Evolutionary conservation across 2,113 vertebrate genomes (phyloP), one percentile per base, ranked within the genome.

Genomic region (Varanus komodoensis): DNA sequence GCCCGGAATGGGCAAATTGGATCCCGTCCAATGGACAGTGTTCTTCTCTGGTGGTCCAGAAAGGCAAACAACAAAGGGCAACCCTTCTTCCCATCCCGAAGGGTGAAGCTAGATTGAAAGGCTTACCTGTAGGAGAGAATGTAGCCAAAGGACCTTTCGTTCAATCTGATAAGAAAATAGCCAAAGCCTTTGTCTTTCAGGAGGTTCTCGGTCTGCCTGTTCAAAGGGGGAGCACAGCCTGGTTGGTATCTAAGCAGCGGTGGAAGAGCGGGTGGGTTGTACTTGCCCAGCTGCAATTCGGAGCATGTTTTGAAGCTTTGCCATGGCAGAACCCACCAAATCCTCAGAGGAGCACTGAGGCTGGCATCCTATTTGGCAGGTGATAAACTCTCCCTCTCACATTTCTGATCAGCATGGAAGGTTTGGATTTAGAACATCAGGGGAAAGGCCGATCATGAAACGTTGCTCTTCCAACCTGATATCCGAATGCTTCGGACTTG

Each of bases 71-170:
- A 50, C 7, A 34, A 86, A 44, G 5, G 15, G 71, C 25, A 57
- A 14, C 54, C 17, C 9, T 44, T 52, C 52, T n/a, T 23, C 9
- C 34, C 52, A 84, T 23, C 27, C n/a, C 21, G 73, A n/a, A 38
- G 48, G 48, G 17, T n/a, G 81, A 57, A 54, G 29, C 6, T 32
- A 32, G 34, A 23, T 74, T 27, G 27, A 3, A 4, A 14, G 29
- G 94, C 98, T 97, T 95, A 98, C 98, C 94, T 98, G 82, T 98
- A 99, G 79, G 98, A 98, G 50, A 99, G 93, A 61, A 99, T 97
- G 93, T 98, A 99, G 91, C 98, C 97, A 0, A 97, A 96, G 6
- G 98, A 95, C 93, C 97, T 97, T 87, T 98, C 97, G 17, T 98
- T 98, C 88, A 99, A 96, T 54, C 98, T 97, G 86, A 99, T 97